Evolutionary conservation across 2,113 vertebrate species (phyloP).

Genomic region (Nothobranchius kuhntae): DNA sequence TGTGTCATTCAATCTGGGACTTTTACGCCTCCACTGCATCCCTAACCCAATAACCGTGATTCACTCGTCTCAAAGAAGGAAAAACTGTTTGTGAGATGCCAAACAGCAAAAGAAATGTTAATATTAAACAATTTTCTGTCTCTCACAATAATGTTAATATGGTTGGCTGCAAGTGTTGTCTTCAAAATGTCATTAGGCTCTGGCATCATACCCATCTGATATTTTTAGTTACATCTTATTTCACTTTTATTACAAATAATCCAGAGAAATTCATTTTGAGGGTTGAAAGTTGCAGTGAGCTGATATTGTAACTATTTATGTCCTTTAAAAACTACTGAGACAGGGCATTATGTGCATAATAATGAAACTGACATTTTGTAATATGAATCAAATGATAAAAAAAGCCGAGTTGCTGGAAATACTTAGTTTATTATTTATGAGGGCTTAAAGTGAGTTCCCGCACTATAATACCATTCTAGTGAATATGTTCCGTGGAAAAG

Average conservation of each 20-base stretch:
- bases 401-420: not conserved
- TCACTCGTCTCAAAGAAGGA: slow-evolving; percentile 23
- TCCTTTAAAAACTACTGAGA: not conserved
- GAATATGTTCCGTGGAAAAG: too few relatives aligned
- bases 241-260: slow-evolving; percentile 16
- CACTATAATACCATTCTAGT: not conserved
- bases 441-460: too few relatives aligned
- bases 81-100: slow-evolving; percentile 15
- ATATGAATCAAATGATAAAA: too few relatives aligned
- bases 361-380: not conserved
- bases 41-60: slow-evolving; percentile 3
- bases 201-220: slow-evolving; percentile 8
- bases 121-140: slow-evolving; percentile 19
- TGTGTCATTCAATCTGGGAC: too few relatives aligned
- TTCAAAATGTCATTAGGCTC: slow-evolving; percentile 43
- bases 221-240: slow-evolving; percentile 7
- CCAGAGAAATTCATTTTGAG: not conserved
- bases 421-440: not conserved
- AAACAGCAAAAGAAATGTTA: slow-evolving; percentile 30
- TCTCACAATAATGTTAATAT: slow-evolving; percentile 23
- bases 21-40: too few relatives aligned
- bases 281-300: not conserved
- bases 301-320: not conserved
- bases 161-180: slow-evolving; percentile 13
- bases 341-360: not conserved